These are phyloP conservation scores for Ormyrus rosae DNA, from an alignment of 2,888 invertebrate species.

Conservation along the genomic window DNA sequence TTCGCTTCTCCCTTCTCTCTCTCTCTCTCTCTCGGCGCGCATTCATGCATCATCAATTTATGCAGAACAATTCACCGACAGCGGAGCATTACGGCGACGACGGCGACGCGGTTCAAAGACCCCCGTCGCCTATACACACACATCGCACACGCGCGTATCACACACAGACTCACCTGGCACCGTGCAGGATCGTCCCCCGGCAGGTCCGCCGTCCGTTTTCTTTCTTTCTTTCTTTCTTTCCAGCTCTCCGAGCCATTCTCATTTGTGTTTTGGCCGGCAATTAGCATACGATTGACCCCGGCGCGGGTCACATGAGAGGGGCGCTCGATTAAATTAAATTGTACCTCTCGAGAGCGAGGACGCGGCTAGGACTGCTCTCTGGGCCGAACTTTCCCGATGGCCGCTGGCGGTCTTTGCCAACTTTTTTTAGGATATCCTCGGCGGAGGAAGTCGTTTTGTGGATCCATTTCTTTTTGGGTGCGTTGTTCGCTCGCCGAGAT, in stretches of 20 bases:
- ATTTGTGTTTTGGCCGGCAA: slow-evolving; percentile 69
- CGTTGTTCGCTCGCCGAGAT: too few relatives aligned
- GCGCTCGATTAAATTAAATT: slow-evolving; percentile 71
- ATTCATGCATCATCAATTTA: slow-evolving; percentile 75
- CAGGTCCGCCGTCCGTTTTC: slow-evolving; percentile 33
- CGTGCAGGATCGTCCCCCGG: slow-evolving; percentile 48
- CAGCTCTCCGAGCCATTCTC: slow-evolving; percentile 56
- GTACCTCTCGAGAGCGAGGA: slow-evolving; percentile 59
- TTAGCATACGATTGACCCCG: slow-evolving; percentile 75
- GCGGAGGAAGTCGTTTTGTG: too few relatives aligned
- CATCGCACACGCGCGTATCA: neutral
- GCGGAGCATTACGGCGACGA: slow-evolving; percentile 71
- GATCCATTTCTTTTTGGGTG: too few relatives aligned
- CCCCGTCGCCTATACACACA: slow-evolving; percentile 56
- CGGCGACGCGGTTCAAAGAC: slow-evolving; percentile 69
- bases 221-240: slow-evolving; percentile 37
- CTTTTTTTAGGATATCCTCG: too few relatives aligned
- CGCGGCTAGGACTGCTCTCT: neutral
- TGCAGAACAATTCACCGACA: slow-evolving; percentile 75
- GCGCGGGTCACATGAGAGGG: slow-evolving; percentile 60
- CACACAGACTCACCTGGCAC: slow-evolving; percentile 3
- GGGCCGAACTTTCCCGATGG: too few relatives aligned
- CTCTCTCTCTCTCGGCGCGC: slow-evolving; percentile 55
- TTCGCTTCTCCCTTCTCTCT: neutral
- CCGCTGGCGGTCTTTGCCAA: too few relatives aligned